phyloP scores from a whole-genome alignment of 2,888 invertebrate genomes.

The Alsophila aescularia region DNA sequence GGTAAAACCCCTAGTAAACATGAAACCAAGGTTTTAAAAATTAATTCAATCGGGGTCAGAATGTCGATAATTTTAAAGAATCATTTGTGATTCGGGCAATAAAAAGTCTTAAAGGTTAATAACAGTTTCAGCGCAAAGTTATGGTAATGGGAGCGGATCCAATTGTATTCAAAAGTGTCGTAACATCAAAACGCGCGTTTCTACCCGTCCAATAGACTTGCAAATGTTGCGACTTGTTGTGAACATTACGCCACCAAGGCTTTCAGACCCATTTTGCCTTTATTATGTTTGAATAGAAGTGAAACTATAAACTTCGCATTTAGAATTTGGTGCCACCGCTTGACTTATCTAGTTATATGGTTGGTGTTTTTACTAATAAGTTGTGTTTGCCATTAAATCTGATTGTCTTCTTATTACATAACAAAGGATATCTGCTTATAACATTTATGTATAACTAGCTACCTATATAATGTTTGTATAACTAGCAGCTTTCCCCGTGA shows the following conservation, averaged over 20 bases:
- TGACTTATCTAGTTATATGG: not conserved
- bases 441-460: too few relatives aligned
- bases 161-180: slow-evolving; percentile 30
- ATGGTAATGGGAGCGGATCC: slow-evolving; percentile 26
- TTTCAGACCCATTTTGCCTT: slow-evolving; percentile 11
- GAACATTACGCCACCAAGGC: slow-evolving; percentile 8
- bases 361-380: not conserved
- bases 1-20: too few relatives aligned
- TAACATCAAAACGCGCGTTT: slow-evolving; percentile 28
- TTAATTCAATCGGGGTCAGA: too few relatives aligned
- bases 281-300: slow-evolving; percentile 8
- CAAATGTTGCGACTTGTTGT: slow-evolving; percentile 26
- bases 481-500: too few relatives aligned
- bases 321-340: not conserved
- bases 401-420: not conserved
- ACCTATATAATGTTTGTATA: too few relatives aligned
- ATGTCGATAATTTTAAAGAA: not conserved
- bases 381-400: too few relatives aligned
- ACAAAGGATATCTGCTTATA: too few relatives aligned
- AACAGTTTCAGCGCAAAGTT: slow-evolving; percentile 9
- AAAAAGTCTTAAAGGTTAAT: not conserved
- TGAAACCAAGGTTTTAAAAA: too few relatives aligned
- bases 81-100: not conserved
- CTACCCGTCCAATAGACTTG: slow-evolving; percentile 29
- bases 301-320: slow-evolving; percentile 10